These are phyloP conservation scores for Limonius californicus DNA, from an alignment of 1,140 invertebrate genomes.

Conservation along the genomic window DNA sequence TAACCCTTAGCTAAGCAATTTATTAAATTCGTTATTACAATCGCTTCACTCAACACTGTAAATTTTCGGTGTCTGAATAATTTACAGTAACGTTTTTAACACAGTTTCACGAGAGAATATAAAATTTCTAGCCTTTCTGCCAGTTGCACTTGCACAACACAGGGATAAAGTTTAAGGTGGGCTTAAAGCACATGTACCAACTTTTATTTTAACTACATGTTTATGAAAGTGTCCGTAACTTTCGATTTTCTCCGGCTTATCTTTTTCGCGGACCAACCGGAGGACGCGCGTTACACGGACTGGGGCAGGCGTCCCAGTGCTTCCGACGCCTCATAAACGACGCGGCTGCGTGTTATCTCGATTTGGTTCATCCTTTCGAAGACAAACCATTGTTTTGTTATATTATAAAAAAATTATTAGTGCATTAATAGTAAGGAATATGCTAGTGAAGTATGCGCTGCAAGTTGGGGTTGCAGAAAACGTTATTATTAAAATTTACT, in stretches of 20 bases:
- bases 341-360: slow-evolving; percentile 29
- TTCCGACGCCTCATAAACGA: slow-evolving; percentile 29
- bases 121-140: background rate
- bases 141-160: background rate
- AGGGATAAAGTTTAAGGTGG: background rate
- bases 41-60: background rate
- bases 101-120: background rate
- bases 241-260: background rate
- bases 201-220: background rate
- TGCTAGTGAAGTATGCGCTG: too few species aligned
- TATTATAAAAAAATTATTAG: too few species aligned
- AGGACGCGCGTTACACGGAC: slow-evolving; percentile 24
- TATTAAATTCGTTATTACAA: background rate
- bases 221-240: background rate
- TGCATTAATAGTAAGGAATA: too few species aligned
- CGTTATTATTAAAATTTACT: too few species aligned
- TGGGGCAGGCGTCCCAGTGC: slow-evolving; percentile 26
- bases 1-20: background rate
- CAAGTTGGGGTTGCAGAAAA: too few species aligned
- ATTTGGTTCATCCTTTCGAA: slow-evolving; percentile 1
- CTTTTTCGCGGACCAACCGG: slow-evolving; percentile 5
- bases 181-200: background rate
- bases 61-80: background rate
- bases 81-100: background rate
- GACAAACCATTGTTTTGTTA: background rate